Evolutionary conservation across 1,140 invertebrate genomes (phyloP), one percentile per base, ranked within the genome.

Genomic region (Papilio helenus): DNA sequence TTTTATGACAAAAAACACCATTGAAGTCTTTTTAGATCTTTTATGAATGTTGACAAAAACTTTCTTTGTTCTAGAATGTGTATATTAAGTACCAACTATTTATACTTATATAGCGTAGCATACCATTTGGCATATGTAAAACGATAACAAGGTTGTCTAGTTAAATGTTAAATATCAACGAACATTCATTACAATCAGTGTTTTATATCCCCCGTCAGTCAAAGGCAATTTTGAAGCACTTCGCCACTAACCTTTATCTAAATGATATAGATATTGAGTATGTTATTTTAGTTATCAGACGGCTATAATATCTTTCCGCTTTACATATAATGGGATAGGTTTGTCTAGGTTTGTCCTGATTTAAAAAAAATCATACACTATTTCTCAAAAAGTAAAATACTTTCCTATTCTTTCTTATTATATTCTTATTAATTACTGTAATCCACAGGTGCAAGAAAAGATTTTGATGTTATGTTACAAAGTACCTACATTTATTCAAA

Each of bases 191-290:
- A 76, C 26, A 76, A 76, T 16, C 46, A n/a, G 14, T 23, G 34
- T 44, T 44, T 77, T 44, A 39, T 23, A 23, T 58, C 20, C 18
- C 34, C 73, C 8, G 58, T 58, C 26, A 26, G 55, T 77, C n/a
- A 61, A 42, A n/a, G 58, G 76, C n/a, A 80, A 79, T 82, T 78
- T 76, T 78, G 44, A 80, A 79, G n/a, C 49, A 81, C 46, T 81
- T 61, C 65, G 39, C 34, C 34, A 39, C 34, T 39, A 39, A n/a
- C n/a, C n/a, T n/a, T n/a, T n/a, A n/a, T n/a, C n/a, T n/a, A 39
- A 39, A 39, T 39, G 34, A 39, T 39, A 39, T 39, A 7, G 34
- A 39, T 39, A 39, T 8, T 39, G 34, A 39, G 34, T 39, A 16
- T 23, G 8, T 58, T 9, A n/a, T 23, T 58, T 65, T 65, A 14